Base-by-base conservation (phyloP, 2,113 vertebrate genomes). In the Ciconia boyciana region DNA sequence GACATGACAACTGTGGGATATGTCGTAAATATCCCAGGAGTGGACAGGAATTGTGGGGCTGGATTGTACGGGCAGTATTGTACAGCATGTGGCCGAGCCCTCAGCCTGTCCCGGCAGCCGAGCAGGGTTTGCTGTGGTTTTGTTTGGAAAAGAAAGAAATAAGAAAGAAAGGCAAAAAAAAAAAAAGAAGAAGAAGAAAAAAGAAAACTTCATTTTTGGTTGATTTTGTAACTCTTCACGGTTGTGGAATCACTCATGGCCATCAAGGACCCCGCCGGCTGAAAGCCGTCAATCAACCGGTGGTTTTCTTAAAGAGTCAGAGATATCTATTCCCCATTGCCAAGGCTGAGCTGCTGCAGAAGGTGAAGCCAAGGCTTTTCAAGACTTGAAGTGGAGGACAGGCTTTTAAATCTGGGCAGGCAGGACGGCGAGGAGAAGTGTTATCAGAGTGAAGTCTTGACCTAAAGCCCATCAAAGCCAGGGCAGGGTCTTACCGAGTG, bases 21-120 rank as follows among this genome's bases (percentile, higher is more conserved):
- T 97, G 97, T 97, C 93, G 89, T 98, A 98, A 98, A 98, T 98
- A 98, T 98, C 98, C 97, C 93, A 96, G 96, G 95, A 97, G 96
- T 97, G 95, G 97, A 97, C 84, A 24, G 96, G 96, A 96, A 95
- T 93, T 93, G 97, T 96, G 96, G 98, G 98, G 97, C 98, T 93
- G 96, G 97, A 97, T 96, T 98, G 97, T 93, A 82, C 93, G 93
- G 93, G 62, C 41, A 83, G 96, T 78, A 97, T 98, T 98, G 97
- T 97, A 76, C 66, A 87, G 97, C 98, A 96, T 98, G 98, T 90
- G 98, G 98, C 96, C 92, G 93, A 94, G 91, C 96, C 96, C 91
- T 91, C 94, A 62, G 93, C 94, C 84, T 64, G 25, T 11, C 93
- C 93, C 69, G 83, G 94, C 58, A 1, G 71, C 52, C 21, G 13